Evolutionary conservation across 2,113 vertebrate genomes (phyloP).

Genomic region (Phoxinus phoxinus): DNA sequence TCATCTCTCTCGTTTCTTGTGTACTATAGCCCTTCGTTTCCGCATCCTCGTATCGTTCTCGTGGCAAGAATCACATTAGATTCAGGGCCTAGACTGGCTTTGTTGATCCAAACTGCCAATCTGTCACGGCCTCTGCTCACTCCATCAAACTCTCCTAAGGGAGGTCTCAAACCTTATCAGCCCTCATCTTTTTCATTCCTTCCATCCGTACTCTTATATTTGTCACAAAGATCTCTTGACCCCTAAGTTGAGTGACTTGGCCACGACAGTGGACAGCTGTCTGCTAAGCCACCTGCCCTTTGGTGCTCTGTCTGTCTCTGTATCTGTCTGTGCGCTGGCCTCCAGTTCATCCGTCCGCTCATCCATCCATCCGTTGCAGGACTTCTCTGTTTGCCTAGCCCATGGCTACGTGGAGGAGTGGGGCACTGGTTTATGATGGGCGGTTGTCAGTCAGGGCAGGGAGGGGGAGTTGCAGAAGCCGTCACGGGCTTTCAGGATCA

Average conservation of each 20-base stretch:
- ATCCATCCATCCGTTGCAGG: conserved; percentile 42
- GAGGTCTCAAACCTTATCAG: conserved; percentile 54
- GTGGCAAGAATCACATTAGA: conserved; percentile 27
- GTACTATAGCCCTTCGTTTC: not conserved
- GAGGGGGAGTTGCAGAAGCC: conserved; percentile 66
- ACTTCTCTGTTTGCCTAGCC: conserved; percentile 60
- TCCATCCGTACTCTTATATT: conserved; percentile 37
- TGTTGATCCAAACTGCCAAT: conserved; percentile 47
- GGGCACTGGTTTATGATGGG: conserved; percentile 59
- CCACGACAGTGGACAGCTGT: conserved; percentile 58
- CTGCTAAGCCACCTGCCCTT: conserved; percentile 62
- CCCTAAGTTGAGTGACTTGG: conserved; percentile 36
- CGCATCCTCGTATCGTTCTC: not conserved
- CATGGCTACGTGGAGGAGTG: conserved; percentile 58
- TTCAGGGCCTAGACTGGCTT: conserved; percentile 1
- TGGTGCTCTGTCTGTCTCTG: conserved; percentile 66
- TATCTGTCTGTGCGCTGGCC: conserved; percentile 66
- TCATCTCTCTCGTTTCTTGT: not conserved
- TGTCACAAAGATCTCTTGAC: conserved; percentile 53
- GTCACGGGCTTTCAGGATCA: conserved; percentile 76
- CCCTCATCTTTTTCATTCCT: conserved; percentile 46
- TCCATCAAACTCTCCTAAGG: conserved; percentile 48
- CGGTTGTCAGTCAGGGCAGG: conserved; percentile 64
- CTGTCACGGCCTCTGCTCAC: conserved; percentile 25
- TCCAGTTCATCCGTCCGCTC: conserved; percentile 51